A percentile compares a stretch with the other conserved stretches of the same genome.
These are phyloP conservation scores for Aphis gossypii DNA, from an alignment of 1,140 invertebrate genomes.

Conservation along the genomic window DNA sequence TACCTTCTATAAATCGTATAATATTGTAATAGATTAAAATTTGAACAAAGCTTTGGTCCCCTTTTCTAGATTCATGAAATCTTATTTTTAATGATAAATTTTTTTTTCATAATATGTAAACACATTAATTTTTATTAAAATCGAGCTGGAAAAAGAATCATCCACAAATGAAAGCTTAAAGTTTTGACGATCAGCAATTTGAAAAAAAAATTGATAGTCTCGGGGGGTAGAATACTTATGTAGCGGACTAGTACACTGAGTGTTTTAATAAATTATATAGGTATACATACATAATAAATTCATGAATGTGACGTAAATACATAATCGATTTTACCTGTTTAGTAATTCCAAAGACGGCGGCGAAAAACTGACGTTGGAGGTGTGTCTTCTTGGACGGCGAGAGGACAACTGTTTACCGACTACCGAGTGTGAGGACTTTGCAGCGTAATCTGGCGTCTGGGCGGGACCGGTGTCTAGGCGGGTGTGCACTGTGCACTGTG, in stretches of 20 bases:
- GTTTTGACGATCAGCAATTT: not conserved
- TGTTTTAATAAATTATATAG: not conserved
- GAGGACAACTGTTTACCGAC: not conserved
- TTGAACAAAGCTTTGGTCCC: not conserved
- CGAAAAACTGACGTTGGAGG: not conserved
- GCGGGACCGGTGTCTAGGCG: not conserved
- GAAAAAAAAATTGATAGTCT: not conserved
- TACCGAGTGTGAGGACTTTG: not conserved
- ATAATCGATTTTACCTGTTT: slow-evolving; percentile 9
- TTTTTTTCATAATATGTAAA: not conserved
- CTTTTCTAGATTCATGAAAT: not conserved
- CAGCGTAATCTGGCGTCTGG: not conserved
- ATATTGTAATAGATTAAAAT: not conserved
- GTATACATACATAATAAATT: not conserved
- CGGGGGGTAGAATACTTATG: not conserved
- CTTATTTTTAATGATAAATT: not conserved
- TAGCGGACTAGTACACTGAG: not conserved
- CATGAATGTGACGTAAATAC: not conserved
- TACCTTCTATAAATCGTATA: not conserved
- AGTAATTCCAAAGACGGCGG: not conserved
- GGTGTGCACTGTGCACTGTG: not conserved
- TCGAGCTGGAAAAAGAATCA: not conserved
- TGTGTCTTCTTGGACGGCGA: not conserved
- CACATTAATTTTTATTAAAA: not conserved
- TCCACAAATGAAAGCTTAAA: not conserved